A percentile compares a stretch with the other conserved stretches of the same genome.
Conservation (phyloP, 2,888 invertebrate genomes). For the Fissipunctia ypsillon region DNA sequence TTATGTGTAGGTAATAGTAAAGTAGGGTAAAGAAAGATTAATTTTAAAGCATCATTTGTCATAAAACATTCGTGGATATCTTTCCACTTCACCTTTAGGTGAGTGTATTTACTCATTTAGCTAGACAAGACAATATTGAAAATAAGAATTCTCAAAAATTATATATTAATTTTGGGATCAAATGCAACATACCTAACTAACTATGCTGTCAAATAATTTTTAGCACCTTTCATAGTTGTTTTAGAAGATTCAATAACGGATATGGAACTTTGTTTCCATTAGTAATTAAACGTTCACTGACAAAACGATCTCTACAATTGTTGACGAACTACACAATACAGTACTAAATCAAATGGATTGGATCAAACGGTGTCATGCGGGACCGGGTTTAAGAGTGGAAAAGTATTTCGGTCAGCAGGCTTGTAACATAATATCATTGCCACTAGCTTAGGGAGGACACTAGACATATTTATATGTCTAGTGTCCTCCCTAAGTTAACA, state of each 20-base stretch:
- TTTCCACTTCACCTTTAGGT: neutral
- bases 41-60: neutral
- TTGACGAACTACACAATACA: neutral
- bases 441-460: neutral
- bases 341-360: slow-evolving; percentile 35
- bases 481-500: too few species aligned
- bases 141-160: neutral
- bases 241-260: neutral
- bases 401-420: slow-evolving; percentile 14
- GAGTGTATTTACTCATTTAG: neutral
- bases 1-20: neutral
- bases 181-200: too few species aligned
- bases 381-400: slow-evolving; percentile 18
- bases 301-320: neutral
- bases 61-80: neutral
- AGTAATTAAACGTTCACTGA: neutral
- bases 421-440: slow-evolving; percentile 10
- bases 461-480: slow-evolving; percentile 5
- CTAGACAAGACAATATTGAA: neutral
- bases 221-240: too few species aligned
- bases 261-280: neutral
- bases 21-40: slow-evolving; percentile 3
- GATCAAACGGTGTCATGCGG: slow-evolving; percentile 25
- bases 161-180: too few species aligned
- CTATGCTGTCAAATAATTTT: neutral